Evolutionary conservation across 1,140 invertebrate species (phyloP).

Genomic region (Rhyacophila brunnea): DNA sequence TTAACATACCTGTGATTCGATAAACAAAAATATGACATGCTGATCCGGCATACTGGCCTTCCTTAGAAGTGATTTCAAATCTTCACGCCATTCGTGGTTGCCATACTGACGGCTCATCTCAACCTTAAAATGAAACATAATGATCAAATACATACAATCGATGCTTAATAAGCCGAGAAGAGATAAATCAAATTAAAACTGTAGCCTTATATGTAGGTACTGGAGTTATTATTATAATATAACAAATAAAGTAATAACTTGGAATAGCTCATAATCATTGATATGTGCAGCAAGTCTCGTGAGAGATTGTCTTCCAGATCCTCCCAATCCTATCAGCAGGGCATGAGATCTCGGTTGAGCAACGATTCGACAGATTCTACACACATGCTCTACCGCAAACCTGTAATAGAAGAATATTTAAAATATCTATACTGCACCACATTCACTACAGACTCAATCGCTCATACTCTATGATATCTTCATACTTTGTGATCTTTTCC

Average conservation of each 20-base stretch:
- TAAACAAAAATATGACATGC: constrained; percentile 89
- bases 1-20: constrained; percentile 73
- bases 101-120: constrained; percentile 89
- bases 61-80: constrained; percentile 78
- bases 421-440: too few species aligned
- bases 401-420: too few species aligned
- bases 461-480: too few species aligned
- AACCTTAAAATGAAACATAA: constrained; percentile 56
- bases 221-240: background rate
- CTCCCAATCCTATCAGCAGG: constrained; percentile 85
- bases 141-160: background rate
- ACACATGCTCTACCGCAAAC: constrained; percentile 93
- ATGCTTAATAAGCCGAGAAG: background rate
- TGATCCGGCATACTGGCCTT: constrained; percentile 80
- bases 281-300: constrained; percentile 89
- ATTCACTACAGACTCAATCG: too few species aligned
- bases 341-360: constrained; percentile 88
- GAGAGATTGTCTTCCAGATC: constrained; percentile 88
- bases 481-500: too few species aligned
- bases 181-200: too few species aligned
- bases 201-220: too few species aligned
- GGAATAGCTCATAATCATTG: constrained; percentile 87
- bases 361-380: constrained; percentile 85
- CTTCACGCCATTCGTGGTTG: constrained; percentile 84
- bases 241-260: constrained; percentile 36